phyloP scores from a whole-genome alignment of 2,888 invertebrate genomes.

The Drosophila basisetae region DNA sequence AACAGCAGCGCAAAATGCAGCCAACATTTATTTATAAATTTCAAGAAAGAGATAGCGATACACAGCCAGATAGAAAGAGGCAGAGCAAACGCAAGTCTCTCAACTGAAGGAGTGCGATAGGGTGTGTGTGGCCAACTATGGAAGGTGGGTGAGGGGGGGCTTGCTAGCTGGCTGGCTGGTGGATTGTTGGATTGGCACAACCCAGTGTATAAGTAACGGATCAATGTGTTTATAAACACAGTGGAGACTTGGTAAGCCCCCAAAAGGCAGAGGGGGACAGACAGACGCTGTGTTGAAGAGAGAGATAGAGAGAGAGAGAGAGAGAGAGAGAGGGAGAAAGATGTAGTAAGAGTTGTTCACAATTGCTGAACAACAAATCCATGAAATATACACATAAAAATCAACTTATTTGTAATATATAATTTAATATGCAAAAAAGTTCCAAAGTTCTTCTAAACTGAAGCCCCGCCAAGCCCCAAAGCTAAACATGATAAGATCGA shows the following conservation, averaged over 20 bases:
- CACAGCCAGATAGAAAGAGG: constrained; percentile 16
- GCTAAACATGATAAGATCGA: background rate
- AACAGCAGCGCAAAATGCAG: constrained; percentile 62
- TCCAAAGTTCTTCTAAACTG: background rate
- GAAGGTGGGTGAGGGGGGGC: background rate
- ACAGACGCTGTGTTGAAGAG: background rate
- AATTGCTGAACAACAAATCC: constrained; percentile 11
- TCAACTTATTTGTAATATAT: constrained; percentile 1
- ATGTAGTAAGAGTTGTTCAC: constrained; percentile 34
- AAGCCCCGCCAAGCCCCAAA: background rate
- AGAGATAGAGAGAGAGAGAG: background rate
- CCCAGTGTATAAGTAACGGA: constrained; percentile 47
- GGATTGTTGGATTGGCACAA: background rate
- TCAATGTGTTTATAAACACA: constrained; percentile 51
- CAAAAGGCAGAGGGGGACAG: constrained; percentile 13
- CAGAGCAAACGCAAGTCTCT: constrained; percentile 23
- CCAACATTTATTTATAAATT: constrained; percentile 71
- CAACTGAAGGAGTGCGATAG: background rate
- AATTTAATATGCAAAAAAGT: background rate
- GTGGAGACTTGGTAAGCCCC: constrained; percentile 37
- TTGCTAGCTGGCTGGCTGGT: background rate
- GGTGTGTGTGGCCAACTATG: background rate
- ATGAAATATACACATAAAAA: constrained; percentile 10
- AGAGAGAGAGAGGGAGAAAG: background rate
- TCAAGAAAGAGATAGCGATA: constrained; percentile 41